Conservation (phyloP, 2,888 invertebrate genomes). For the Cheilosia vernalis region DNA sequence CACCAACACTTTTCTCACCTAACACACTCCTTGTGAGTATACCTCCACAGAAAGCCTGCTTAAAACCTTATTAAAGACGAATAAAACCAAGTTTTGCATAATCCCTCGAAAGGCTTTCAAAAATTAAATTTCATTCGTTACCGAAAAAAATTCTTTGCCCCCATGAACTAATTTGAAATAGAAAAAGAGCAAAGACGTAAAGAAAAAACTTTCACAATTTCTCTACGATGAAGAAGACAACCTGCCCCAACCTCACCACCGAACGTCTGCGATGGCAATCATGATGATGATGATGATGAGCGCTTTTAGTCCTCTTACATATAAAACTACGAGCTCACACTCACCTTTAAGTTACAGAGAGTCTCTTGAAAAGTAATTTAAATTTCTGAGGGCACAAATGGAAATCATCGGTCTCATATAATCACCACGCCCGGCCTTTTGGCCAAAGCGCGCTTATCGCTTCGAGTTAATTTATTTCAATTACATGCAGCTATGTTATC, state of each 20-base stretch:
- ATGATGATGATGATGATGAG: constrained; percentile 38
- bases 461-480: constrained; percentile 75
- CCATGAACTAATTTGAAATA: constrained; percentile 50
- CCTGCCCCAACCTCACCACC: neutral
- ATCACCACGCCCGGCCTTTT: constrained; percentile 42
- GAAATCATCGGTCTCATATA: constrained; percentile 65
- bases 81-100: neutral
- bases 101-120: neutral
- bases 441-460: constrained; percentile 48
- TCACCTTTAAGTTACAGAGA: constrained; percentile 37
- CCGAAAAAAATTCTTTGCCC: constrained; percentile 12
- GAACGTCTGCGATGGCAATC: neutral
- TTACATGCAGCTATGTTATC: constrained; percentile 70
- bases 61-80: neutral
- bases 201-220: constrained; percentile 61
- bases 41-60: neutral
- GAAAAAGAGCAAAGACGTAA: constrained; percentile 7
- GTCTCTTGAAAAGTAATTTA: constrained; percentile 67
- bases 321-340: constrained; percentile 25
- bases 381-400: constrained; percentile 59
- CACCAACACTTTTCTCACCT: too few species aligned
- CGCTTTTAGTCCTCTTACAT: constrained; percentile 32
- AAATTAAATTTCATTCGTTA: constrained; percentile 31
- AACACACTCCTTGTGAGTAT: too few species aligned
- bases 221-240: constrained; percentile 41